Evolutionary conservation across 2,113 vertebrate species (phyloP).

Genomic region (Callionymus lyra): DNA sequence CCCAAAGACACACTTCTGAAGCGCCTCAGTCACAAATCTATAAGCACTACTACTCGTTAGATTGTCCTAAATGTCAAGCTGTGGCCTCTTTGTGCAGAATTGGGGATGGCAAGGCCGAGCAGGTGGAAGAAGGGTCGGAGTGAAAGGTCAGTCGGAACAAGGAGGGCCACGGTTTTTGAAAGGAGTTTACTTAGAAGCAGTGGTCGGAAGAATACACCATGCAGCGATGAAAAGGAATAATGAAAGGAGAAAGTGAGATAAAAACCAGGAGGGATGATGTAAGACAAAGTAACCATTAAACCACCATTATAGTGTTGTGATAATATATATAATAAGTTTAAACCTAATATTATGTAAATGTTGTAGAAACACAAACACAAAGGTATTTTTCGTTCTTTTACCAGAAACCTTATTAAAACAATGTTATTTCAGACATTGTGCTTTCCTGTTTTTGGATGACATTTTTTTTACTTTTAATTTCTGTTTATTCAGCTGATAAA

Average conservation of each 20-base stretch:
- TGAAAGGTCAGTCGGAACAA: conserved; percentile 40
- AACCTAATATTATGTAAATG: too few species aligned
- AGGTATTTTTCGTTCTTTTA: too few species aligned
- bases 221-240: conserved; percentile 18
- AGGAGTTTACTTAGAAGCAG: conserved; percentile 23
- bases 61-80: conserved; percentile 54
- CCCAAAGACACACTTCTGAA: conserved; percentile 28
- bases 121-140: conserved; percentile 8
- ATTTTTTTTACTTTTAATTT: too few species aligned
- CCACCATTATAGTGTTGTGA: too few species aligned
- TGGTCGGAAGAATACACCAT: conserved; percentile 21
- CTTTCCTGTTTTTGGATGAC: too few species aligned
- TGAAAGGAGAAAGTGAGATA: conserved; percentile 25
- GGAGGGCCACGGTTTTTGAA: conserved; percentile 21
- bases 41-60: conserved; percentile 24
- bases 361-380: too few species aligned
- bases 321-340: too few species aligned
- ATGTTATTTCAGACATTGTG: too few species aligned
- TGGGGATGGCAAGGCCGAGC: conserved; percentile 23
- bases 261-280: conserved; percentile 19
- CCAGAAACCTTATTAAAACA: too few species aligned
- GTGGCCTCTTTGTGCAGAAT: conserved; percentile 32
- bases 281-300: too few species aligned
- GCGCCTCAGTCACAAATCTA: conserved; percentile 29
- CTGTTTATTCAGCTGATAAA: too few species aligned